These are phyloP conservation scores for Yasuhikotakia modesta DNA, from an alignment of 2,797 vertebrate genomes.

Conservation along the genomic window DNA sequence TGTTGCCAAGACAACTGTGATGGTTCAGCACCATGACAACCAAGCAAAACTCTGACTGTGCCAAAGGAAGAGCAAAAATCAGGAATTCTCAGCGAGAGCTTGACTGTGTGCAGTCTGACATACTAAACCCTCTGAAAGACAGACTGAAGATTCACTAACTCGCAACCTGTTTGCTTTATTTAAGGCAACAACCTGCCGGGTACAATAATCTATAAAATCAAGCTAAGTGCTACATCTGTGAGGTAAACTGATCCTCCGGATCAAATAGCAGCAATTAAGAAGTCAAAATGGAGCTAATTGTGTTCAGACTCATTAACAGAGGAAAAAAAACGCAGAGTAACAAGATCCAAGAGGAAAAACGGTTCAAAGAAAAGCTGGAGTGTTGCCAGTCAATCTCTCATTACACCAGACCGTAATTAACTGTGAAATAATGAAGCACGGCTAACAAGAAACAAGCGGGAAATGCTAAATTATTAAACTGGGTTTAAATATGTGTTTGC, in stretches of 20 bases:
- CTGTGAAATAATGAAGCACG: conserved; percentile 44
- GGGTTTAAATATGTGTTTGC: neutral
- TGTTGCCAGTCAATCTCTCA: conserved; percentile 61
- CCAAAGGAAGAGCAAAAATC: conserved; percentile 47
- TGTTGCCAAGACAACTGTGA: conserved; percentile 74
- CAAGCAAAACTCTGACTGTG: conserved; percentile 64
- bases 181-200: conserved; percentile 68
- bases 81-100: neutral
- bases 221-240: conserved; percentile 77
- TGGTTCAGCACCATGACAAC: conserved; percentile 72
- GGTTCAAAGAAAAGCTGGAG: conserved; percentile 54
- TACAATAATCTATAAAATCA: conserved; percentile 80
- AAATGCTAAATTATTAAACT: neutral
- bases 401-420: conserved; percentile 59
- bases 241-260: conserved; percentile 67
- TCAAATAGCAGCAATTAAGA: conserved; percentile 84
- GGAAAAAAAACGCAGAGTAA: conserved; percentile 47
- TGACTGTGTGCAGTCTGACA: neutral
- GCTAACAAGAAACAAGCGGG: neutral
- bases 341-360: conserved; percentile 46
- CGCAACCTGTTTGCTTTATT: conserved; percentile 78
- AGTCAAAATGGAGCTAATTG: conserved; percentile 82
- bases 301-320: conserved; percentile 73
- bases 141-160: conserved; percentile 76
- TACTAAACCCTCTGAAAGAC: conserved; percentile 67